Evolutionary conservation across 2,888 invertebrate genomes (phyloP).

Genomic region (Watsonalla binaria): DNA sequence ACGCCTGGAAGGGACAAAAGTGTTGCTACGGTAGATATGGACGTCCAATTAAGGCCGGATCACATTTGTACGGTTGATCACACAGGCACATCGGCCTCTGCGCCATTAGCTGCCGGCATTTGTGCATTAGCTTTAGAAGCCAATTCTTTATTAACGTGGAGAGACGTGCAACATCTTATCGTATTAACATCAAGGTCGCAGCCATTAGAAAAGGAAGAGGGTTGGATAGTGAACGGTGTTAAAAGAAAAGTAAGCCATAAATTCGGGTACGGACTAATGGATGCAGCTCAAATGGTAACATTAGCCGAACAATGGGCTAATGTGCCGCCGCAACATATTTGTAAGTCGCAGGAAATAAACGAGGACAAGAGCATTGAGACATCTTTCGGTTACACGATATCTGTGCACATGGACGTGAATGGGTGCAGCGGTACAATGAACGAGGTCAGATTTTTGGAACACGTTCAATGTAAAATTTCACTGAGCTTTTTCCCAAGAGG

Average conservation of each 20-base stretch:
- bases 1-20: constrained; percentile 94
- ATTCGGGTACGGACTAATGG: constrained; percentile 99
- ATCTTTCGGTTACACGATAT: constrained; percentile 85
- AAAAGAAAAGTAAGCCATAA: constrained; percentile 96
- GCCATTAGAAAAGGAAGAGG: constrained; percentile 93
- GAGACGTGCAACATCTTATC: constrained; percentile 98
- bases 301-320: constrained; percentile 95
- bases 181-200: constrained; percentile 92
- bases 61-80: constrained; percentile 94
- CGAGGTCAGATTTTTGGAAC: constrained; percentile 94
- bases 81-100: constrained; percentile 95
- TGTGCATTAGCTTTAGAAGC: constrained; percentile 95
- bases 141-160: constrained; percentile 95
- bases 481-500: constrained; percentile 95
- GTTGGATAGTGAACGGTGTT: constrained; percentile 96
- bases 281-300: constrained; percentile 94
- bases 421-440: constrained; percentile 93
- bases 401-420: constrained; percentile 92
- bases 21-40: constrained; percentile 95
- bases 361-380: constrained; percentile 90
- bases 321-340: constrained; percentile 97
- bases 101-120: constrained; percentile 96
- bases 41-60: constrained; percentile 89
- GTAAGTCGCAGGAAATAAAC: constrained; percentile 92
- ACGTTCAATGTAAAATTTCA: constrained; percentile 97